Evolutionary conservation across 2,888 invertebrate genomes (phyloP).

Genomic region (Julus scanicus): DNA sequence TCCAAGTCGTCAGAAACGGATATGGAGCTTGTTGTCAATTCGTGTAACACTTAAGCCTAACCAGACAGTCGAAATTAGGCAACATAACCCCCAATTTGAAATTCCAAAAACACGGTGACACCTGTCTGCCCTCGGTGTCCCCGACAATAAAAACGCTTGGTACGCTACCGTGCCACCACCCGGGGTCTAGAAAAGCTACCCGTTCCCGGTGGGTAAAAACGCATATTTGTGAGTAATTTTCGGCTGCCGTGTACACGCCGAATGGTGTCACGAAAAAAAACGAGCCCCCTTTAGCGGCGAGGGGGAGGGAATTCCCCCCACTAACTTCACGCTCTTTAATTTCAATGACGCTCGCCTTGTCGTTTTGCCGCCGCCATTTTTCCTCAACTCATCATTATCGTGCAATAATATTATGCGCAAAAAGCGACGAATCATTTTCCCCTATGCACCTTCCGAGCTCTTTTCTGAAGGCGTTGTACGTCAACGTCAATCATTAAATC

Average conservation of each 20-base stretch:
- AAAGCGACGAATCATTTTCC: slow-evolving; percentile 42
- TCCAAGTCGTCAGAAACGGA: not conserved
- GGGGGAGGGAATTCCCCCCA: not conserved
- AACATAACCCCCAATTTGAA: not conserved
- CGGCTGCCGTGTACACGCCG: not conserved
- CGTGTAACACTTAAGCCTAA: not conserved
- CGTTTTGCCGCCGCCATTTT: slow-evolving; percentile 17
- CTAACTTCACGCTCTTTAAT: not conserved
- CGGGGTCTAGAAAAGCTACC: not conserved
- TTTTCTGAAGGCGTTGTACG: slow-evolving; percentile 42
- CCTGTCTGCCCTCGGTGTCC: not conserved
- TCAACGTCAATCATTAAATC: slow-evolving; percentile 52
- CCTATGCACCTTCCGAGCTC: slow-evolving; percentile 28
- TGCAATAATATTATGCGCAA: slow-evolving; percentile 42
- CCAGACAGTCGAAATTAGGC: not conserved
- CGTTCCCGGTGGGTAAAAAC: not conserved
- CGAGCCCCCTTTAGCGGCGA: not conserved
- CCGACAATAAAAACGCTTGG: not conserved
- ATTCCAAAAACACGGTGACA: not conserved
- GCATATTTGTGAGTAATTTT: not conserved
- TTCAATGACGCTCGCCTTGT: not conserved
- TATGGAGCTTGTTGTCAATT: not conserved
- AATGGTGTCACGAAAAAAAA: not conserved
- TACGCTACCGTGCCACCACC: not conserved
- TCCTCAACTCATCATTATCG: slow-evolving; percentile 39